Percentiles rank a stretch among this genome's conserved stretches.
These are phyloP conservation scores for Arrhopalites spinosus DNA, from an alignment of 2,888 invertebrate species.

Conservation along the genomic window DNA sequence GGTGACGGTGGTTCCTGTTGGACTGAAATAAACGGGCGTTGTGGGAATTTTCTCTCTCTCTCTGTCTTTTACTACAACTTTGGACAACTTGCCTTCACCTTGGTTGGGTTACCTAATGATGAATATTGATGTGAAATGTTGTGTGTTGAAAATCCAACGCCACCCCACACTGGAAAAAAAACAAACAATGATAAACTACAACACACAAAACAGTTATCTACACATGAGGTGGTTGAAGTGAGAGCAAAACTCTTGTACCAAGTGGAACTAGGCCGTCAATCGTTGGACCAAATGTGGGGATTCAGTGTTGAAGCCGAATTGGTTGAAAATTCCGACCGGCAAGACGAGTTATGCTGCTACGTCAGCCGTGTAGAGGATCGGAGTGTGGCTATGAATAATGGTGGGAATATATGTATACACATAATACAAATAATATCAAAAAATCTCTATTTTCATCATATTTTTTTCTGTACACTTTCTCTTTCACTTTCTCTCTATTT, in stretches of 20 bases:
- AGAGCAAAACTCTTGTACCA: conserved; percentile 96
- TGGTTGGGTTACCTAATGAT: too few species aligned
- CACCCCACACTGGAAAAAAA: not conserved
- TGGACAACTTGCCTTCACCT: not conserved
- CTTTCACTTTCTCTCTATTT: not conserved
- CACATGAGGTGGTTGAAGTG: conserved; percentile 93
- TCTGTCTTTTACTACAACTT: not conserved
- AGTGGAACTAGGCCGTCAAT: conserved; percentile 87
- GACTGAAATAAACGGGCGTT: not conserved
- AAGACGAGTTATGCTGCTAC: conserved; percentile 96
- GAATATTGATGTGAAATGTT: too few species aligned
- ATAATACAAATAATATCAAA: too few species aligned
- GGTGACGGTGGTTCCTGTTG: not conserved
- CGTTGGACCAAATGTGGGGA: conserved; percentile 95
- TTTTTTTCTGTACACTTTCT: not conserved
- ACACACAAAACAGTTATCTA: conserved; percentile 75
- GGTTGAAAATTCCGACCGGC: conserved; percentile 92
- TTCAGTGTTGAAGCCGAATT: conserved; percentile 97
- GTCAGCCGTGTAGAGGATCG: conserved; percentile 94
- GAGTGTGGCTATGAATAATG: conserved; percentile 94
- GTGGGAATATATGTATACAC: conserved; percentile 61
- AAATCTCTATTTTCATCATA: not conserved
- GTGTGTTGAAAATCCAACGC: too few species aligned
- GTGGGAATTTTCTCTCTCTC: not conserved
- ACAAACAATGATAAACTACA: not conserved